These are phyloP conservation scores for Pocota personata DNA, from an alignment of 2,888 invertebrate genomes.

Conservation along the genomic window DNA sequence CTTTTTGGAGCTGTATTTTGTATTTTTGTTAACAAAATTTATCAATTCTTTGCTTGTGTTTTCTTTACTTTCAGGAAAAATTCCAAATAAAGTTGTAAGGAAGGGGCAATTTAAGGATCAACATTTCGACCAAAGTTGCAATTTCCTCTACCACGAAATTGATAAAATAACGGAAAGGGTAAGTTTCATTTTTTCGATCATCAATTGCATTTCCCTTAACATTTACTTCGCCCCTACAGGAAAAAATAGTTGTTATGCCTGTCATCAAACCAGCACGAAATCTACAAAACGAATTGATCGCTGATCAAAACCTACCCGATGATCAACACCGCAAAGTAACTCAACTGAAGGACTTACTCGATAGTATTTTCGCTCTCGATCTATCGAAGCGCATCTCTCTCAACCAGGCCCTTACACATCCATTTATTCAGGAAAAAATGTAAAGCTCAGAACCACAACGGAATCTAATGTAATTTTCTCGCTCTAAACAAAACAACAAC, in stretches of 20 bases:
- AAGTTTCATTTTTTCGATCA: constrained; percentile 82
- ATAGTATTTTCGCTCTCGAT: constrained; percentile 95
- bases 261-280: constrained; percentile 94
- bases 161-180: constrained; percentile 99
- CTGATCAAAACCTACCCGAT: constrained; percentile 93
- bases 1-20: no score
- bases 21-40: background rate
- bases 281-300: constrained; percentile 93
- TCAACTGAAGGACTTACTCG: constrained; percentile 95
- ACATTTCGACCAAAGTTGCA: constrained; percentile 98
- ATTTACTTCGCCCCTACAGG: constrained; percentile 85
- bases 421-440: constrained; percentile 97
- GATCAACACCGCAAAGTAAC: constrained; percentile 95
- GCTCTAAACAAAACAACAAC: constrained; percentile 52
- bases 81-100: constrained; percentile 97
- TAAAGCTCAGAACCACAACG: constrained; percentile 78
- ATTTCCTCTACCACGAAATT: constrained; percentile 98
- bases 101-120: constrained; percentile 97
- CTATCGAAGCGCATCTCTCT: constrained; percentile 96
- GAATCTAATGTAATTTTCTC: constrained; percentile 66
- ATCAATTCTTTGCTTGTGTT: background rate
- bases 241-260: constrained; percentile 97
- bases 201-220: background rate
- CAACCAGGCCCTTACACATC: constrained; percentile 96
- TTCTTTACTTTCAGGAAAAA: constrained; percentile 84